Evolutionary conservation across 2,797 vertebrate genomes (phyloP), one percentile per base, ranked within the genome.

Genomic region (Argyrosomus regius): DNA sequence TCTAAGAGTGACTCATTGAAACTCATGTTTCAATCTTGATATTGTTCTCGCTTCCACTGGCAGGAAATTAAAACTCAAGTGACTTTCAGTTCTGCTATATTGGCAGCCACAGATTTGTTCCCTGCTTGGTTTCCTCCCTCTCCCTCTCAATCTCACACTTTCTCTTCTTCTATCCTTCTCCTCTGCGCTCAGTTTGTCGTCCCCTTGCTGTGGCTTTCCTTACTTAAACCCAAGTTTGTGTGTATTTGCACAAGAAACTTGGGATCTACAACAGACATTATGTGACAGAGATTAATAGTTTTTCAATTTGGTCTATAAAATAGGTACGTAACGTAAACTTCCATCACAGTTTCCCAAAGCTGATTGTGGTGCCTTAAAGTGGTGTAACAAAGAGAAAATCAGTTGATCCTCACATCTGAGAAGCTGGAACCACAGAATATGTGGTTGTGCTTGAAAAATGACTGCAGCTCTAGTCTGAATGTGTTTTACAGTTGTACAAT

Each of bases 31-130:
- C 83, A 83, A 85, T 91, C 88, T 89, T 88, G 86, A 92, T 89
- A 83, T 82, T 90, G 80, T 88, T 89, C 87, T 88, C 56, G 22
- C 85, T 92, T 90, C 81, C 84, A 81, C 71, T 63, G 84, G 71
- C 89, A 93, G 92, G 92, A 93, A 89, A 93, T 92, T 87, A 89
- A 92, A 93, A 86, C 78, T 86, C 74, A 78, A 90, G 84, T 82
- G 77, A 86, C 78, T 82, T 80, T 85, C 74, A 78, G 50, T 80
- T 84, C 78, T 70, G 81, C 65, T 74, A 72, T 65, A 80, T 81
- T 88, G 82, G 84, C 50, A 82, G 3, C 76, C 64, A 58, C 81
- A 90, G 49, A 88, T 87, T 78, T 84, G 60, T 69, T 67, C 77
- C 65, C 31, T 64, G 59, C 80, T 60, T 60, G 72, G 68, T 70